These are phyloP conservation scores for Archocentrus centrarchus DNA, from an alignment of 2,113 vertebrate species.

Conservation along the genomic window DNA sequence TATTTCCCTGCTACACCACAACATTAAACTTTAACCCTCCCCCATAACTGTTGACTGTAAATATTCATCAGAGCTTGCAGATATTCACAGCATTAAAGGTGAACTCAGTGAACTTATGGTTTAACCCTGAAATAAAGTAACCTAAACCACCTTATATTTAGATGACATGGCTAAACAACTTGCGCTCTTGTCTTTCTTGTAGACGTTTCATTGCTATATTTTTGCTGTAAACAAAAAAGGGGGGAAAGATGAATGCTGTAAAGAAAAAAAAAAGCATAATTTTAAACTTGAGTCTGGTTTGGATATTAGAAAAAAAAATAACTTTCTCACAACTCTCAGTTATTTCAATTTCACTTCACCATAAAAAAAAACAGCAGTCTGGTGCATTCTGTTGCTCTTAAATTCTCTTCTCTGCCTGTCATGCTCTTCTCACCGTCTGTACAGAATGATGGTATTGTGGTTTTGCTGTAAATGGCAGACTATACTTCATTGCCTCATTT, in stretches of 20 bases:
- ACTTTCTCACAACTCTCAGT: not conserved
- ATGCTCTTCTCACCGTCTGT: constrained; percentile 13
- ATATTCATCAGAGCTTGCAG: not conserved
- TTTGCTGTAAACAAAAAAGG: not conserved
- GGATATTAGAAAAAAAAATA: not conserved
- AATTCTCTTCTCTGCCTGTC: constrained; percentile 1
- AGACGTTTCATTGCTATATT: not conserved
- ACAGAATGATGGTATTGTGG: constrained; percentile 71
- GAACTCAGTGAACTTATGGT: not conserved
- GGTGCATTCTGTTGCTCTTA: not conserved
- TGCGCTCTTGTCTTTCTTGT: not conserved
- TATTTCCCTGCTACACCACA: not conserved
- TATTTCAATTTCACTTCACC: not conserved
- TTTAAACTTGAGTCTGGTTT: not conserved
- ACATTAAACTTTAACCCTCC: not conserved
- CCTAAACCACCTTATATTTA: not conserved
- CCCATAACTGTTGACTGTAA: not conserved
- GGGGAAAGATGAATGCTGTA: not conserved
- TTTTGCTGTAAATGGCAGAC: constrained; percentile 58
- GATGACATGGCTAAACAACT: not conserved
- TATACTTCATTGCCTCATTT: constrained; percentile 71
- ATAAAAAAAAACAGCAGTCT: not conserved
- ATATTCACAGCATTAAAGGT: not conserved
- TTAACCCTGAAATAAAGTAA: not conserved
- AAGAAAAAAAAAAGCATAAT: not conserved